phyloP scores from a whole-genome alignment of 2,888 invertebrate species.

The Aphodius granarius region DNA sequence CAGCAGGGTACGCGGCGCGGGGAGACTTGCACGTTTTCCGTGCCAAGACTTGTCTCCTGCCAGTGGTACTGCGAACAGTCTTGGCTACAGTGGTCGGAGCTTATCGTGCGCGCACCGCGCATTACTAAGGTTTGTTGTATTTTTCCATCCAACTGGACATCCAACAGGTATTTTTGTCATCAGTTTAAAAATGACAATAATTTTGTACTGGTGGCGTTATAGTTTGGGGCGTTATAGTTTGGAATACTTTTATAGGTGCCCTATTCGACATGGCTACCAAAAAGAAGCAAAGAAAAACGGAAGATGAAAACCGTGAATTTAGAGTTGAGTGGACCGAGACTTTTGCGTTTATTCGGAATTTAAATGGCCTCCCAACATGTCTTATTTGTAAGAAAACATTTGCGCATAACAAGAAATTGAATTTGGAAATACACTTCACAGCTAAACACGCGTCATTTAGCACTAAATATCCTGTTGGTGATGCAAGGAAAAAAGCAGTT shows the following conservation, averaged over 20 bases:
- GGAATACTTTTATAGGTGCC: constrained; percentile 12
- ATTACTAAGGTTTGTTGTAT: background rate
- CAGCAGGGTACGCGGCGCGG: too few relatives aligned
- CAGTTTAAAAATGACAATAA: background rate
- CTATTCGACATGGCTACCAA: constrained; percentile 18
- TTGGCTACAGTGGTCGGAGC: background rate
- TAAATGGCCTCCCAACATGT: constrained; percentile 23
- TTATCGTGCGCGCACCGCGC: background rate
- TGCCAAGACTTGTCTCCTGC: too few relatives aligned
- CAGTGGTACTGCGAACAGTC: background rate
- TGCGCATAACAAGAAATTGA: constrained; percentile 8
- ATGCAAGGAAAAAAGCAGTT: constrained; percentile 33
- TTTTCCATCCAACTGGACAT: background rate
- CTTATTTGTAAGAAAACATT: constrained; percentile 24
- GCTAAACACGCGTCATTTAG: constrained; percentile 25
- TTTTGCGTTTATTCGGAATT: constrained; percentile 28
- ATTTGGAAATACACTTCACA: constrained; percentile 13
- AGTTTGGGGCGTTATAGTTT: background rate
- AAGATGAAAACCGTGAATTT: constrained; percentile 30
- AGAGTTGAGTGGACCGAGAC: constrained; percentile 26
- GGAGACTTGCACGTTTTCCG: too few relatives aligned
- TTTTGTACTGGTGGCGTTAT: constrained; percentile 5
- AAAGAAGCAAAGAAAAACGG: constrained; percentile 30
- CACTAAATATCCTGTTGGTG: constrained; percentile 32
- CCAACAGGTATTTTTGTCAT: background rate